phyloP scores from a whole-genome alignment of 2,113 vertebrate genomes.

The Cinclus mexicanus region DNA sequence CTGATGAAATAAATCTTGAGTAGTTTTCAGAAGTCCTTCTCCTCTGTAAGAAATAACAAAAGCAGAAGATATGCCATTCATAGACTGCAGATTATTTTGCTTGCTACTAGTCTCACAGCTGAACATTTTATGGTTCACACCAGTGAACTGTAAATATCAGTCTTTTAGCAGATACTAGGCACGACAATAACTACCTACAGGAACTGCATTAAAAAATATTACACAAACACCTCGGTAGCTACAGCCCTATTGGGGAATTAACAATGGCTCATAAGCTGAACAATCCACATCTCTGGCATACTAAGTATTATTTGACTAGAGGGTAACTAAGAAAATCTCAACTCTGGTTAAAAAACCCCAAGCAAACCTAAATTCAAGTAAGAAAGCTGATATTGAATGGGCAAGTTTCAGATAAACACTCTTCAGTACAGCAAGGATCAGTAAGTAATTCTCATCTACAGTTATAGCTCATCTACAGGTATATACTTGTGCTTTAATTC shows the following conservation, averaged over 20 bases:
- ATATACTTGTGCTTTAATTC: neutral
- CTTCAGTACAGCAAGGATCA: neutral
- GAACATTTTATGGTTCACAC: neutral
- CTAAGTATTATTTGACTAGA: neutral
- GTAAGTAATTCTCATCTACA: neutral
- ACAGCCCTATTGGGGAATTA: neutral
- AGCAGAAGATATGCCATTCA: neutral
- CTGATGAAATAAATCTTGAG: slow-evolving; percentile 92
- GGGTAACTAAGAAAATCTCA: neutral
- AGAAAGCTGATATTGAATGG: neutral
- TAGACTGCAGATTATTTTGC: neutral
- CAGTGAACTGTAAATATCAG: neutral
- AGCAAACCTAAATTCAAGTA: neutral
- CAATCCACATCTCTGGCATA: neutral
- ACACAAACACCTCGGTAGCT: neutral
- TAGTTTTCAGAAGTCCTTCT: slow-evolving; percentile 95
- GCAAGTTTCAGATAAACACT: neutral
- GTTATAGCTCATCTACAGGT: neutral
- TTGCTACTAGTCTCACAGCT: neutral
- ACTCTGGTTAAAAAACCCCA: neutral
- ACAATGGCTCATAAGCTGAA: neutral
- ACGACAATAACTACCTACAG: neutral
- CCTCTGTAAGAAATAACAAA: slow-evolving; percentile 79
- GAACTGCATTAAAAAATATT: neutral
- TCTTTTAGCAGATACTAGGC: neutral